Conservation (phyloP, 2,888 invertebrate genomes). For the Cataglyphis albicans region DNA sequence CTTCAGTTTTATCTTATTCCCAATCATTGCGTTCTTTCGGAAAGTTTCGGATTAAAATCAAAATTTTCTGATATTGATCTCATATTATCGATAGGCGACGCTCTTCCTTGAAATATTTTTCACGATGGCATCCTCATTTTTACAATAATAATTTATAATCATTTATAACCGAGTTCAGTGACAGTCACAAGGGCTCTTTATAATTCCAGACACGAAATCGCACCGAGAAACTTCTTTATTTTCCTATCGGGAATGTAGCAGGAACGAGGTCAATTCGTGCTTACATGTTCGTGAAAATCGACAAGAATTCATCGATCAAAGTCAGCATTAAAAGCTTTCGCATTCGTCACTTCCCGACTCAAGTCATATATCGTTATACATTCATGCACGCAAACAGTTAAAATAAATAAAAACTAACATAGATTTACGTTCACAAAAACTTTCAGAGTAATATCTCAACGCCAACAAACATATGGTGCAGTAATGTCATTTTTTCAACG, state of each 20-base stretch:
- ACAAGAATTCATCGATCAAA: conserved; percentile 62
- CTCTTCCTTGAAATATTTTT: conserved; percentile 25
- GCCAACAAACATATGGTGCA: conserved; percentile 23
- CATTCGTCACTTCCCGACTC: conserved; percentile 42
- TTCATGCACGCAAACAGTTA: conserved; percentile 4
- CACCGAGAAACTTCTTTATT: conserved; percentile 39
- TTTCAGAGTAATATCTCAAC: conserved; percentile 13
- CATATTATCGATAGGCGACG: background rate
- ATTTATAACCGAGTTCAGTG: conserved; percentile 43
- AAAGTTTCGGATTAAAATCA: conserved; percentile 8
- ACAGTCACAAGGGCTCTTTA: conserved; percentile 28
- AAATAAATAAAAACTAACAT: conserved; percentile 26
- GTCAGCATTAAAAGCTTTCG: conserved; percentile 42
- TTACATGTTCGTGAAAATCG: conserved; percentile 24
- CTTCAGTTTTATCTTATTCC: background rate
- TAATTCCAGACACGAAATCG: conserved; percentile 60
- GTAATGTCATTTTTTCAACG: conserved; percentile 19
- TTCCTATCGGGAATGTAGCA: conserved; percentile 35
- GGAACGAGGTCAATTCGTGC: conserved; percentile 36
- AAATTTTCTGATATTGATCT: background rate
- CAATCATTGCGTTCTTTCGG: background rate
- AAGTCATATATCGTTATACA: conserved; percentile 29
- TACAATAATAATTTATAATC: conserved; percentile 44
- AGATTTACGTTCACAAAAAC: conserved; percentile 31
- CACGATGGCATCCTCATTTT: conserved; percentile 21